A percentile compares a stretch with the other conserved stretches of the same genome.
Evolutionary conservation across 2,888 invertebrate species (phyloP).

Genomic region (Ypsolopha scabrella): DNA sequence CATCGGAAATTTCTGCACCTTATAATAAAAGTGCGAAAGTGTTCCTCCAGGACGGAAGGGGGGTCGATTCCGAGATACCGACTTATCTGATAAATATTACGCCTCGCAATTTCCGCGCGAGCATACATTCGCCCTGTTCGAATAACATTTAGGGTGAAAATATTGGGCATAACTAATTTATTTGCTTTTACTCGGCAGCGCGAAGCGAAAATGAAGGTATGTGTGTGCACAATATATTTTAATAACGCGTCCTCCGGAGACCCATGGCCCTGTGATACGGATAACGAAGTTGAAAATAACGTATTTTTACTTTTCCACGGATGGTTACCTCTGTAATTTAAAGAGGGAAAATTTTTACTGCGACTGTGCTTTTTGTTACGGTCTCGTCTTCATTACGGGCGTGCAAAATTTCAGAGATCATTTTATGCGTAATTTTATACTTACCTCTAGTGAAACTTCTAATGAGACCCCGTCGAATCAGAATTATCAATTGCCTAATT

Average conservation of each 20-base stretch:
- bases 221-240: constrained; percentile 57
- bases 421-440: too few relatives aligned
- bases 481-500: too few relatives aligned
- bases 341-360: constrained; percentile 28
- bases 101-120: constrained; percentile 57
- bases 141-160: constrained; percentile 62
- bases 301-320: constrained; percentile 52
- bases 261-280: constrained; percentile 38
- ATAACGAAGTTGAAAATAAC: constrained; percentile 53
- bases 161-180: constrained; percentile 63
- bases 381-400: constrained; percentile 3
- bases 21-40: constrained; percentile 52
- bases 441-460: too few relatives aligned
- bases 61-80: constrained; percentile 38
- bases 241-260: constrained; percentile 60
- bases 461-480: too few relatives aligned
- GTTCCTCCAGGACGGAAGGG: constrained; percentile 18
- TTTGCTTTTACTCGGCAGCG: constrained; percentile 32
- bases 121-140: constrained; percentile 42
- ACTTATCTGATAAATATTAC: constrained; percentile 54
- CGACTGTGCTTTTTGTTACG: constrained; percentile 14
- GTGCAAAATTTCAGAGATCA: too few relatives aligned
- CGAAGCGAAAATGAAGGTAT: constrained; percentile 40
- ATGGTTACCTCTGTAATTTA: constrained; percentile 38
- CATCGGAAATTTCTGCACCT: constrained; percentile 55